phyloP scores from a whole-genome alignment of 2,888 invertebrate species.

The Pristionchus exspectatus region DNA sequence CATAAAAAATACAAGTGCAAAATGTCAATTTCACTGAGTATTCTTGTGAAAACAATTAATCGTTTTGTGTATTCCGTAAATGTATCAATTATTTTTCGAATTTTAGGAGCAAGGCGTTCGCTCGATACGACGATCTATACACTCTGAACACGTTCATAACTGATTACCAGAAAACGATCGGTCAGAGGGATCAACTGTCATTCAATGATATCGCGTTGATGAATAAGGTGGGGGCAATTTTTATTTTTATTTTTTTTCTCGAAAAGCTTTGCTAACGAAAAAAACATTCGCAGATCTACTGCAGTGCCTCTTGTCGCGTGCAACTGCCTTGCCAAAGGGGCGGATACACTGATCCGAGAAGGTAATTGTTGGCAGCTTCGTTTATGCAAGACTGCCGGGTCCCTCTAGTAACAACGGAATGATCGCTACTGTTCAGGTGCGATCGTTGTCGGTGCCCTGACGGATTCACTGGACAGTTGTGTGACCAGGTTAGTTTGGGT shows the following conservation, averaged over 20 bases:
- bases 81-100: no score
- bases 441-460: slow-evolving; percentile 79
- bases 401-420: no score
- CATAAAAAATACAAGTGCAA: no score
- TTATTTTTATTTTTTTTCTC: not conserved
- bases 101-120: slow-evolving; percentile 77
- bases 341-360: slow-evolving; percentile 78
- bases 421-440: slow-evolving; percentile 58
- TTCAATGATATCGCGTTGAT: slow-evolving; percentile 79
- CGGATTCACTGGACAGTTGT: slow-evolving; percentile 78
- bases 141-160: slow-evolving; percentile 78
- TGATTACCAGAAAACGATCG: slow-evolving; percentile 74
- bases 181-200: slow-evolving; percentile 78
- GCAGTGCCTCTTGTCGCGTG: slow-evolving; percentile 70
- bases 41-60: no score
- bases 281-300: slow-evolving; percentile 69
- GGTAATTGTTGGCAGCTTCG: slow-evolving; percentile 56
- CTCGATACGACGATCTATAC: slow-evolving; percentile 77
- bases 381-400: no score
- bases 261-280: not conserved
- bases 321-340: slow-evolving; percentile 77
- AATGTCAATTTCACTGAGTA: no score
- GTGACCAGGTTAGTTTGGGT: slow-evolving; percentile 70
- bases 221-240: slow-evolving; percentile 67
- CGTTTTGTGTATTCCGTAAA: no score